Evolutionary conservation across 1,140 invertebrate species (phyloP).

Genomic region (Drosophila setifemur): DNA sequence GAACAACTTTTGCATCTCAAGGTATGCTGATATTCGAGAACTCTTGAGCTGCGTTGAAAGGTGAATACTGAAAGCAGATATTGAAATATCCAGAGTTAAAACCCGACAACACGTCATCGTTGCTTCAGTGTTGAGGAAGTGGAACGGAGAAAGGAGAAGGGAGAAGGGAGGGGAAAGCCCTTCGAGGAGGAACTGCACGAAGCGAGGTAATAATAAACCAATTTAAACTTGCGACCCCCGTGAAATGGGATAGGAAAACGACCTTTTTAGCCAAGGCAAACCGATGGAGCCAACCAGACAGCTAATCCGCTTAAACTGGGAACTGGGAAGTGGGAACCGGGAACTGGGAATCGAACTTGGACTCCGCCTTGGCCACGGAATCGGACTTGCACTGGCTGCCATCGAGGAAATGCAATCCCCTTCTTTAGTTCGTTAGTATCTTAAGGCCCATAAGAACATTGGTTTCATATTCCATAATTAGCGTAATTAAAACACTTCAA

Average conservation of each 20-base stretch:
- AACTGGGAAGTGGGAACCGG: too few species aligned
- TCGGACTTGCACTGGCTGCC: not conserved
- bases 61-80: not conserved
- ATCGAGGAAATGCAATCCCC: conserved; percentile 2
- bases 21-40: not conserved
- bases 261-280: conserved; percentile 1
- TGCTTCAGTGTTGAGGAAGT: too few species aligned
- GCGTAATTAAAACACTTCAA: too few species aligned
- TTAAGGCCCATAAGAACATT: too few species aligned
- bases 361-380: too few species aligned
- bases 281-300: not conserved
- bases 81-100: not conserved
- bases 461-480: too few species aligned
- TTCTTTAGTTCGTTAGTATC: too few species aligned
- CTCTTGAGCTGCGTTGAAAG: not conserved
- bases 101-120: not conserved
- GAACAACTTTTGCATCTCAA: not conserved
- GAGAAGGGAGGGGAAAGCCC: not conserved
- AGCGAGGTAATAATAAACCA: conserved; percentile 21
- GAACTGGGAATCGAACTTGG: not conserved
- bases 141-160: too few species aligned
- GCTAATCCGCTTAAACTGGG: conserved; percentile 36
- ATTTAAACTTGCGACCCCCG: conserved; percentile 15
- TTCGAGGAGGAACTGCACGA: not conserved
- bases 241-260: conserved; percentile 9